phyloP scores from a whole-genome alignment of 2,113 vertebrate species.

The Serilophus lunatus region DNA sequence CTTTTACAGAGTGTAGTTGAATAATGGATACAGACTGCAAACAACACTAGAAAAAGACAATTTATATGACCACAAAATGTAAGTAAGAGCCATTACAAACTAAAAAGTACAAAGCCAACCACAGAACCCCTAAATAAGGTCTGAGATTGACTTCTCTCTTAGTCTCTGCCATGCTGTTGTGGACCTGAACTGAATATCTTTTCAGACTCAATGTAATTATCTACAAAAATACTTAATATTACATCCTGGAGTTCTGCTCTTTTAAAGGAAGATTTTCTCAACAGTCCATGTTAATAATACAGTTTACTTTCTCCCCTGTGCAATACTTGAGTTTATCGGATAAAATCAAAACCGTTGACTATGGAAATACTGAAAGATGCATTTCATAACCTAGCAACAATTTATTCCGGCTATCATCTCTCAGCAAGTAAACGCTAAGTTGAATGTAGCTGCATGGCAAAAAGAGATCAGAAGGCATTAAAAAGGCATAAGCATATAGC shows the following conservation, averaged over 20 bases:
- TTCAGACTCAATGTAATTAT: neutral
- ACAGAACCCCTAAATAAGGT: neutral
- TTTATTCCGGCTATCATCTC: constrained; percentile 32
- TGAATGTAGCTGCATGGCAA: neutral
- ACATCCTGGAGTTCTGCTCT: neutral
- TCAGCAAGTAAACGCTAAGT: neutral
- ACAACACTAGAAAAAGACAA: neutral
- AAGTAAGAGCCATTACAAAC: neutral
- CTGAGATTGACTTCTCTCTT: neutral
- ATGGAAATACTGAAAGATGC: neutral
- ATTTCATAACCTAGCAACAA: constrained; percentile 47
- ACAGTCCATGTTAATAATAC: neutral
- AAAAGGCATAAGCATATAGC: constrained; percentile 1
- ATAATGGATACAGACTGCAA: neutral
- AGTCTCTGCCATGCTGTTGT: neutral
- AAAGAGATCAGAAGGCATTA: neutral
- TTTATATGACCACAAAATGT: neutral
- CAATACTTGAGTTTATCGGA: constrained; percentile 15
- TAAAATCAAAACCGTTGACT: neutral
- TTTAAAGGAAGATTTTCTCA: neutral
- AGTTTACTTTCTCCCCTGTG: neutral
- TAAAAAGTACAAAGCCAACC: neutral
- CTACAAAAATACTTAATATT: neutral
- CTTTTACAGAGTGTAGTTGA: neutral
- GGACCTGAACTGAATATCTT: neutral